A percentile compares a stretch with the other conserved stretches of the same genome.
phyloP scores from a whole-genome alignment of 2,888 invertebrate genomes.

The Drosophila setosimentum region DNA sequence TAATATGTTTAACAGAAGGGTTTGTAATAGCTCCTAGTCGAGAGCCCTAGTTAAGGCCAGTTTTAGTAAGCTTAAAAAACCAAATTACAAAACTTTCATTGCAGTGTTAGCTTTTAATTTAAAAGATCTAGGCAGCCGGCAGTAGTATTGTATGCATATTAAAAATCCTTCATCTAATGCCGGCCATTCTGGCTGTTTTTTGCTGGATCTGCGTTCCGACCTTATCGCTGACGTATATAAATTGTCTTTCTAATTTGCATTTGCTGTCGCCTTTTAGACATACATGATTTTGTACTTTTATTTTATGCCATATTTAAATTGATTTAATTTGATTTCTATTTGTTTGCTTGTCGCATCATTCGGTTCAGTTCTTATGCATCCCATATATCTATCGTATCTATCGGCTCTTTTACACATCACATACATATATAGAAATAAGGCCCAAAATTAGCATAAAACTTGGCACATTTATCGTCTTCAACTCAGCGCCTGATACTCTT shows the following conservation, averaged over 20 bases:
- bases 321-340: slow-evolving; percentile 68
- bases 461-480: slow-evolving; percentile 41
- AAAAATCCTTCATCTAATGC: neutral
- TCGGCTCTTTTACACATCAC: slow-evolving; percentile 8
- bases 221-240: neutral
- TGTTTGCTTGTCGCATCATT: slow-evolving; percentile 35
- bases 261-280: slow-evolving; percentile 56
- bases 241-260: slow-evolving; percentile 1
- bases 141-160: no score
- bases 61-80: neutral
- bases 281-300: slow-evolving; percentile 76
- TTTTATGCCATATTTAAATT: slow-evolving; percentile 73
- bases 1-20: neutral
- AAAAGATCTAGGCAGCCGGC: neutral
- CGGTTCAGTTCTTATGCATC: slow-evolving; percentile 27
- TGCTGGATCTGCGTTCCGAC: neutral
- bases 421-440: slow-evolving; percentile 15
- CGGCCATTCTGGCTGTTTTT: neutral
- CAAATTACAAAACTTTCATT: neutral
- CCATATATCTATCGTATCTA: slow-evolving; percentile 31
- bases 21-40: neutral
- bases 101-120: neutral
- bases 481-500: slow-evolving; percentile 7
- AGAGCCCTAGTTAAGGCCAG: neutral
- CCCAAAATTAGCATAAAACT: slow-evolving; percentile 63